Conservation (phyloP, 2,113 vertebrate genomes). For the Galbula dea region DNA sequence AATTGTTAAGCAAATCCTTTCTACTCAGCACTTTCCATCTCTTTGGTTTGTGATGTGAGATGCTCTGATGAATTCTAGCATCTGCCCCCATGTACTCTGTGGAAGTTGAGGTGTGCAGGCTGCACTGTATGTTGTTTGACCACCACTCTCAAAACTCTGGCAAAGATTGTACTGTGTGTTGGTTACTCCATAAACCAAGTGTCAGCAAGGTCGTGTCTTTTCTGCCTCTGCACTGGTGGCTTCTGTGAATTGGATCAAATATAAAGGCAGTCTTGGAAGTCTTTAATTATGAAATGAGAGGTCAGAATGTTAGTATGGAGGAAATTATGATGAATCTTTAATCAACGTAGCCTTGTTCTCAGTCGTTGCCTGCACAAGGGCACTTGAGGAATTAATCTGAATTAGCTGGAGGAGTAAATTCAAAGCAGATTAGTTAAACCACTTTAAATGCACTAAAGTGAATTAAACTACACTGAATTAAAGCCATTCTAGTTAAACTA, state of each 20-base stretch:
- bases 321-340: conserved; percentile 1
- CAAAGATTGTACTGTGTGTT: rapidly evolving
- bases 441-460: conserved; percentile 43
- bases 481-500: conserved; percentile 27
- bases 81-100: not conserved
- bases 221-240: not conserved
- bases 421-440: conserved; percentile 40
- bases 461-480: conserved; percentile 46
- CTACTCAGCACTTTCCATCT: not conserved
- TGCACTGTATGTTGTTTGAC: not conserved
- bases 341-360: not conserved
- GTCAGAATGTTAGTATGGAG: not conserved
- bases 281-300: conserved; percentile 8
- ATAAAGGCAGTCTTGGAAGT: not conserved
- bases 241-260: not conserved
- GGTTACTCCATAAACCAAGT: not conserved
- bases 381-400: conserved; percentile 54
- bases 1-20: conserved; percentile 24
- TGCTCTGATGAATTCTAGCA: not conserved
- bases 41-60: not conserved
- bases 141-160: not conserved
- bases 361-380: not conserved
- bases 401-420: conserved; percentile 30
- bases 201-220: not conserved
- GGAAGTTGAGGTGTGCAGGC: not conserved